These are phyloP conservation scores for Nannoperca obscura DNA, from an alignment of 2,797 vertebrate genomes.

Conservation along the genomic window DNA sequence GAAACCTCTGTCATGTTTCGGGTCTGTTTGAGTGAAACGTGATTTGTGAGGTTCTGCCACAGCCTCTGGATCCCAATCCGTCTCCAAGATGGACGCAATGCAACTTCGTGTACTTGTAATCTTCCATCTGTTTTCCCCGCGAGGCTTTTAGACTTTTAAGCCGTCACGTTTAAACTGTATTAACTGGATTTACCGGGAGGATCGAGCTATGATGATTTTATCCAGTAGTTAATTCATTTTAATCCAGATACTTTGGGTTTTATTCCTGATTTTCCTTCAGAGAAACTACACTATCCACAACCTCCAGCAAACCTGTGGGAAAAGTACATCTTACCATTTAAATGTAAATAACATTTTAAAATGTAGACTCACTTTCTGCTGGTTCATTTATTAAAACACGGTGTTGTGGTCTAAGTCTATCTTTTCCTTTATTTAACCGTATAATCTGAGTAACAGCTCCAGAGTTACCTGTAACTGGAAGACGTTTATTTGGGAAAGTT, in stretches of 20 bases:
- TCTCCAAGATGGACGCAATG: slow-evolving; percentile 43
- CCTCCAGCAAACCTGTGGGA: not conserved
- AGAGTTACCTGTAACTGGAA: not conserved
- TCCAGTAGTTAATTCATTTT: not conserved
- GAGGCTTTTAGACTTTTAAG: slow-evolving; percentile 15
- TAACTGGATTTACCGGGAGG: slow-evolving; percentile 10
- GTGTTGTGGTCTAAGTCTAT: not conserved
- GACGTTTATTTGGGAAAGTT: no score
- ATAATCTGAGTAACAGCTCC: not conserved
- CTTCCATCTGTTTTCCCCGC: slow-evolving; percentile 44
- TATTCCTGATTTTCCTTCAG: not conserved
- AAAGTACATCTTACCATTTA: not conserved
- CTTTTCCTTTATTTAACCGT: not conserved
- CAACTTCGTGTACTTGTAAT: slow-evolving; percentile 21
- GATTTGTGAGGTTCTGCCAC: slow-evolving; percentile 66
- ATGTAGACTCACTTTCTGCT: not conserved
- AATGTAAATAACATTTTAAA: not conserved
- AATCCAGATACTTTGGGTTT: not conserved
- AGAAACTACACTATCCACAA: slow-evolving; percentile 4
- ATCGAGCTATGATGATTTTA: not conserved
- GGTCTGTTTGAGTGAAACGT: slow-evolving; percentile 52
- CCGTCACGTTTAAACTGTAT: slow-evolving; percentile 16
- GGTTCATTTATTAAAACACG: not conserved
- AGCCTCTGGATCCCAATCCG: slow-evolving; percentile 45
- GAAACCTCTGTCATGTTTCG: slow-evolving; percentile 55